phyloP scores from a whole-genome alignment of 2,888 invertebrate species.

The Diadegma fenestrale region DNA sequence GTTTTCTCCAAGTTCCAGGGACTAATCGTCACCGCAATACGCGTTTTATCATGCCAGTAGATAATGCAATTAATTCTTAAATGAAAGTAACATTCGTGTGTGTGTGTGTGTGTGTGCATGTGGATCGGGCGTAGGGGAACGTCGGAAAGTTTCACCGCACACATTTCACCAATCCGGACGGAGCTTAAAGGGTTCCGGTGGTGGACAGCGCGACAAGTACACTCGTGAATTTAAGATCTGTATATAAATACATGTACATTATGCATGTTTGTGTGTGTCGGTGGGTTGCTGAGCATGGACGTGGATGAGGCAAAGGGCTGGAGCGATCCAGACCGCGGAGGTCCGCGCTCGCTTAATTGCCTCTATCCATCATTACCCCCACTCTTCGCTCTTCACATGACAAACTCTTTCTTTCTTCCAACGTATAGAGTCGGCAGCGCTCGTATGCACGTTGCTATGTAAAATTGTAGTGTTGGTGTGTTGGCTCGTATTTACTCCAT shows the following conservation, averaged over 20 bases:
- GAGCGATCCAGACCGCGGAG: slow-evolving; percentile 75
- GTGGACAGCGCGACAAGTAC: slow-evolving; percentile 64
- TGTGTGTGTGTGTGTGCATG: neutral
- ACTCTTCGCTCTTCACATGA: slow-evolving; percentile 40
- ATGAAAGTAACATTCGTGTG: neutral
- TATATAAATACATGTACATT: slow-evolving; percentile 38
- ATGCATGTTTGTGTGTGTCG: slow-evolving; percentile 19
- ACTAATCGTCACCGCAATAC: slow-evolving; percentile 67
- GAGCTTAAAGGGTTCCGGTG: slow-evolving; percentile 68
- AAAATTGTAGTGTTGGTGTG: slow-evolving; percentile 6
- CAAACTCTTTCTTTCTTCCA: slow-evolving; percentile 52
- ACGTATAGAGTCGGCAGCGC: too few relatives aligned
- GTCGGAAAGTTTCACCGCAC: slow-evolving; percentile 59
- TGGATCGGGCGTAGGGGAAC: neutral
- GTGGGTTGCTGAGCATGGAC: slow-evolving; percentile 42
- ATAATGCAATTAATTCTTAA: slow-evolving; percentile 2
- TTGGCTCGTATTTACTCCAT: slow-evolving; percentile 5
- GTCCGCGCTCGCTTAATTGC: slow-evolving; percentile 78
- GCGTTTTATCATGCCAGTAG: slow-evolving; percentile 22
- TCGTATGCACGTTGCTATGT: too few relatives aligned
- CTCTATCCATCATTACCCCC: slow-evolving; percentile 79
- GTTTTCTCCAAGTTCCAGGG: slow-evolving; percentile 63
- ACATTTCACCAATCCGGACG: slow-evolving; percentile 67
- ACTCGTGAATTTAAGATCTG: slow-evolving; percentile 54
- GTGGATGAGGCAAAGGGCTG: slow-evolving; percentile 65